Base-by-base conservation (phyloP, 2,113 vertebrate species). In the Elanus axillaris region DNA sequence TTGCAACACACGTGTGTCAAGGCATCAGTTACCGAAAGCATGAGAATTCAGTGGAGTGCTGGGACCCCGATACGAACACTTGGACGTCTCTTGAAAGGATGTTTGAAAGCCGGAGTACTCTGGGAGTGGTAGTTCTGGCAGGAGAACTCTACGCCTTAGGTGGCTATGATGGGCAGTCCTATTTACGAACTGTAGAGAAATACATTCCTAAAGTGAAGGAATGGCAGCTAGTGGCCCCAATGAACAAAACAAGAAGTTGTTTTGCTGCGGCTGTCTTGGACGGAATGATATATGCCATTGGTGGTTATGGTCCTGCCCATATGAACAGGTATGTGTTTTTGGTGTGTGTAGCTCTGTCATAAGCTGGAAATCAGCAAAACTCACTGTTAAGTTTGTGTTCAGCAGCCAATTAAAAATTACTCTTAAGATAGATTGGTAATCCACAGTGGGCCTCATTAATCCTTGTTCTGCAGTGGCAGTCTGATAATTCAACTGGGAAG, bases 231-330 rank as follows among this genome's bases (percentile, higher is more conserved):
- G 99, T 99, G 91, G 99, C 99, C 11, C 99, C 99, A 2, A 99
- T 99, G 99, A 99, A 98, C 29, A 99, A 99, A 86, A 99, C 99
- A 1, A 98, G 99, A 55, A 99, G 99, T 88, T 99, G 99, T 95
- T 99, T 99, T 74, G 99, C 99, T 15, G 99, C 99, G 0, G 99
- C 99, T 0, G 99, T 99, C 58, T 94, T 99, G 89, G 99, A 99
- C 14, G 99, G 99, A 31, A 99, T 99, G 99, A 98, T 99, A 48
- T 99, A 99, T 3, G 99, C 99, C 93, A 99, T 99, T 9, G 99
- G 99, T 22, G 99, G 99, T 3, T 99, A 99, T 3, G 99, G 99
- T 3, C 99, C 99, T 10, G 99, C 99, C 20, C 99, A 99, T 68
- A 99, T 99, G 99, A 99, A 99, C 98, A 99, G 99, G 99, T 99